A percentile compares a stretch with the other conserved stretches of the same genome.
These are phyloP conservation scores for Gonioctena quinquepunctata DNA, from an alignment of 1,140 invertebrate species.

Conservation along the genomic window DNA sequence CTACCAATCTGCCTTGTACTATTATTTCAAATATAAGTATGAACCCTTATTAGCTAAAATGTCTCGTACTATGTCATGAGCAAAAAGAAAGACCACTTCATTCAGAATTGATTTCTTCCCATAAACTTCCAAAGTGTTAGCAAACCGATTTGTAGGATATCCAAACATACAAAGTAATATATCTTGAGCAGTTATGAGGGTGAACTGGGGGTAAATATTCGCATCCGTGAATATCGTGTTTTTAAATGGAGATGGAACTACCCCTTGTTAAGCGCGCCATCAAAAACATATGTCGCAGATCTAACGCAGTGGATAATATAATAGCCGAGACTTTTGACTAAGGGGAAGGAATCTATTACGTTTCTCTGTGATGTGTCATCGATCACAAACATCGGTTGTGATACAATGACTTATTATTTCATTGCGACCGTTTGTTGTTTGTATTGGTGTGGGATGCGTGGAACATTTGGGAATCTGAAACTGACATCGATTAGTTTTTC, in stretches of 20 bases:
- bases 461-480: background rate
- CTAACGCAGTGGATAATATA: conserved; percentile 52
- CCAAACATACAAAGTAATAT: conserved; percentile 41
- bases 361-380: conserved; percentile 33
- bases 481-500: background rate
- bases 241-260: conserved; percentile 27
- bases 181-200: conserved; percentile 35
- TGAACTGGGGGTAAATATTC: conserved; percentile 15
- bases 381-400: conserved; percentile 35
- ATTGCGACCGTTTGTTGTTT: background rate
- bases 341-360: conserved; percentile 39
- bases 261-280: conserved; percentile 47
- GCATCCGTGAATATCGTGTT: conserved; percentile 19
- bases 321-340: conserved; percentile 31
- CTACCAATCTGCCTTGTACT: no score
- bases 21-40: no score
- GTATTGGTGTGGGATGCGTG: background rate
- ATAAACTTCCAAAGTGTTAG: background rate
- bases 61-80: background rate
- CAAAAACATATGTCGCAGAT: conserved; percentile 52
- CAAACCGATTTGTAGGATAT: conserved; percentile 30
- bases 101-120: conserved; percentile 1
- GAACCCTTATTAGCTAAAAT: background rate
- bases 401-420: conserved; percentile 23
- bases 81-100: background rate